A percentile compares a stretch with the other conserved stretches of the same genome.
Conservation (phyloP, 2,888 invertebrate genomes). For the Kryphioiulus occultus region DNA sequence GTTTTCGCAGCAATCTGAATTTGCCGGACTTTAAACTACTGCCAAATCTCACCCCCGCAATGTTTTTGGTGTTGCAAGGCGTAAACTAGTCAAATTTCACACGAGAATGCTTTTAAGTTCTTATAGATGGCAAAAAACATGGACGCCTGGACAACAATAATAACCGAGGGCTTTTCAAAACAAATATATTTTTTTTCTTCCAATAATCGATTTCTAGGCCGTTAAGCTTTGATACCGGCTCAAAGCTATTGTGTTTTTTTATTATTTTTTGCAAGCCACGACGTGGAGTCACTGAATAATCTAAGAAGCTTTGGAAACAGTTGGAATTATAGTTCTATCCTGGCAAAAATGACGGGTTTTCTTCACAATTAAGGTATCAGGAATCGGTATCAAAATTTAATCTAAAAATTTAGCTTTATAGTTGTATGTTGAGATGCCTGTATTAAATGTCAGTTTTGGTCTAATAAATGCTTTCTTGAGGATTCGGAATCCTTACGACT, state of each 20-base stretch:
- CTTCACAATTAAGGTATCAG: too few species aligned
- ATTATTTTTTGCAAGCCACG: neutral
- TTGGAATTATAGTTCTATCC: too few species aligned
- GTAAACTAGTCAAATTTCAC: neutral
- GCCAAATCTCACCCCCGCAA: neutral
- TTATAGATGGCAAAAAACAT: neutral
- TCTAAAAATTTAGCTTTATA: too few species aligned
- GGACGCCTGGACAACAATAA: neutral
- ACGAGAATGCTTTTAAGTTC: constrained; percentile 11
- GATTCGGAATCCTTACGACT: neutral
- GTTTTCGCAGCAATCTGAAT: neutral
- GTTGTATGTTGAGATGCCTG: too few species aligned
- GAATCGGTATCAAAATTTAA: too few species aligned
- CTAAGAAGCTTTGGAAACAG: neutral
- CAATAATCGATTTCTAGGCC: neutral
- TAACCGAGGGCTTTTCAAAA: neutral
- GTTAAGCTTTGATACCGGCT: neutral
- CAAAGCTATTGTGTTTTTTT: neutral
- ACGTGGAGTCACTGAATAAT: neutral
- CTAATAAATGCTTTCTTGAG: too few species aligned
- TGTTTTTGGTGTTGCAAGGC: neutral
- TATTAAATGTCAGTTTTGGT: too few species aligned
- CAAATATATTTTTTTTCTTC: neutral
- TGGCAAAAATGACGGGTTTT: too few species aligned
- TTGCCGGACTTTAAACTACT: neutral